Conservation (phyloP, 1,140 invertebrate genomes). For the Camponotus pennsylvanicus region DNA sequence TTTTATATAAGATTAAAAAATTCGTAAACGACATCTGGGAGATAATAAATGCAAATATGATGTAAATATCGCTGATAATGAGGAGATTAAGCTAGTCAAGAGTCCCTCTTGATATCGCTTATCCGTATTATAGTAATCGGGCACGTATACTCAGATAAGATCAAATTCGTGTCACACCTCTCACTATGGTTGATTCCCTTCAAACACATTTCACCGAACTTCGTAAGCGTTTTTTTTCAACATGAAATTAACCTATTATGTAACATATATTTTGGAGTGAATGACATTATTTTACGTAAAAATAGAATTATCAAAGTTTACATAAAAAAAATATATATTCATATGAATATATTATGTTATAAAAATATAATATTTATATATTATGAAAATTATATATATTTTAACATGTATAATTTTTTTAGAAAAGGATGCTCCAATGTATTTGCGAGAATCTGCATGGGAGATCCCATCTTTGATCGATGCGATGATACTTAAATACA, state of each 20-base stretch:
- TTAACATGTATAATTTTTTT: neutral
- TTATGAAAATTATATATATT: neutral
- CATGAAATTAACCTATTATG: neutral
- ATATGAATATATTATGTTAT: too few relatives aligned
- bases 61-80: neutral
- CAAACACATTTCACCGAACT: neutral
- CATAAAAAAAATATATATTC: too few relatives aligned
- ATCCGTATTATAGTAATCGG: conserved; percentile 9
- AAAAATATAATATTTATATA: neutral
- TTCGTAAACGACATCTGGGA: neutral
- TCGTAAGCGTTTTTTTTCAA: neutral
- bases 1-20: neutral
- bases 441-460: neutral
- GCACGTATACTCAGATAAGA: neutral
- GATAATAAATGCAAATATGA: neutral
- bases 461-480: neutral
- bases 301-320: neutral
- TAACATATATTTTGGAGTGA: neutral
- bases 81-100: neutral
- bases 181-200: conserved; percentile 5
- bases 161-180: neutral
- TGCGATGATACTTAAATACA: conserved; percentile 5
- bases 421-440: too few relatives aligned
- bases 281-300: too few relatives aligned
- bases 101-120: neutral